Percentiles rank a stretch among this genome's conserved stretches.
Conservation (phyloP, 64 coral and sea anemone species). For the Acropora tenuis region DNA sequence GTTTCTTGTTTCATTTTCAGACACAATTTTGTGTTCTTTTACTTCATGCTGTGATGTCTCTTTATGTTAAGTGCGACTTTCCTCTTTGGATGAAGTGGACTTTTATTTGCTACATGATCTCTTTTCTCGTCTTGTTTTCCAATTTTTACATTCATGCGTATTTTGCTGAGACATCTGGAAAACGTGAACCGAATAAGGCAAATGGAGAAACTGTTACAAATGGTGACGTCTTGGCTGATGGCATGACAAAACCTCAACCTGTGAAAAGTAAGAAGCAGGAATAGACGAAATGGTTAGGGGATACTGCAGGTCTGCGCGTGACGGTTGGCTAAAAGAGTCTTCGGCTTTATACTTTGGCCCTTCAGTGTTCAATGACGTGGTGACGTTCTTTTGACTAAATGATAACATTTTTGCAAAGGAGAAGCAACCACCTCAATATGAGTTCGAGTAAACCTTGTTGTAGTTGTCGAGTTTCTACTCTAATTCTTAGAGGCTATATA, state of each 20-base stretch:
- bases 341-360: no score
- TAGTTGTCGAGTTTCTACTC: no score
- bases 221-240: conserved; percentile 28
- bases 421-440: no score
- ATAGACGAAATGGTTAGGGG: not conserved
- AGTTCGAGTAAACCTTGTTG: no score
- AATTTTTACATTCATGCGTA: conserved; percentile 94
- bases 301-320: no score
- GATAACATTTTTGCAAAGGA: no score
- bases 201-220: not conserved
- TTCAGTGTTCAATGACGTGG: no score
- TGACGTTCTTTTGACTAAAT: no score
- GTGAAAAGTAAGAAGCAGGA: not conserved
- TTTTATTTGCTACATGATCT: conserved; percentile 78
- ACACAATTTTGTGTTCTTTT: conserved; percentile 81
- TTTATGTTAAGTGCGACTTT: conserved; percentile 75
- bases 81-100: conserved; percentile 79
- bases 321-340: no score
- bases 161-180: conserved; percentile 14
- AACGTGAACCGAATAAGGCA: not conserved
- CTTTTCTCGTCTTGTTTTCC: conserved; percentile 86
- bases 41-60: conserved; percentile 53
- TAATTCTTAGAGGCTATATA: no score
- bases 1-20: conserved; percentile 37
- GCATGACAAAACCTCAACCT: not conserved